Percentiles rank a stretch among this genome's conserved stretches.
phyloP scores from a whole-genome alignment of 1,140 invertebrate genomes.

The Solenopsis invicta region DNA sequence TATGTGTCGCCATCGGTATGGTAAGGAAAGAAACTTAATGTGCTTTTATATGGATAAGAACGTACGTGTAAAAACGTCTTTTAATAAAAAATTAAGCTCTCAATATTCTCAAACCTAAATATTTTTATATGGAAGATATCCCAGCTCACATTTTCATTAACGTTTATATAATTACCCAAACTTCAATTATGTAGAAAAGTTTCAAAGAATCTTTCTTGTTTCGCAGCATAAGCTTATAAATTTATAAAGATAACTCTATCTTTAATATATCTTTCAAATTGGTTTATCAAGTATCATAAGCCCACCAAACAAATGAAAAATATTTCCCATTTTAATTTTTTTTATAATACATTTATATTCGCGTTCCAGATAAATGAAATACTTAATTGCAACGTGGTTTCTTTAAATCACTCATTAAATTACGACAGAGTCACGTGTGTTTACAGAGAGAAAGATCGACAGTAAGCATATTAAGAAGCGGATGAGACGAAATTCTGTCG shows the following conservation, averaged over 20 bases:
- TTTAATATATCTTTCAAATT: not conserved
- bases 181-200: not conserved
- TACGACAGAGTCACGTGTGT: not conserved
- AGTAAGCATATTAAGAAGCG: not conserved
- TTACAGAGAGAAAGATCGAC: not conserved
- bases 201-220: not conserved
- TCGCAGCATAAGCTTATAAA: not conserved
- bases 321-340: not conserved
- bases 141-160: not conserved
- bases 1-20: constrained; percentile 48
- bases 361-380: not conserved
- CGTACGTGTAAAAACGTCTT: not conserved
- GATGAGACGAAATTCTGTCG: constrained; percentile 4
- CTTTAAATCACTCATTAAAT: constrained; percentile 21
- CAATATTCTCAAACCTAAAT: not conserved
- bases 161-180: not conserved
- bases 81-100: not conserved
- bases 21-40: constrained; percentile 24
- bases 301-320: not conserved
- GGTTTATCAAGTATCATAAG: not conserved
- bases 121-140: not conserved
- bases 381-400: not conserved
- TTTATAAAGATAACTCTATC: not conserved
- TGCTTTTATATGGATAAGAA: constrained; percentile 12
- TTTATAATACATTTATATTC: not conserved